Base-by-base conservation (phyloP, 1,140 invertebrate genomes). In the Solen grandis region DNA sequence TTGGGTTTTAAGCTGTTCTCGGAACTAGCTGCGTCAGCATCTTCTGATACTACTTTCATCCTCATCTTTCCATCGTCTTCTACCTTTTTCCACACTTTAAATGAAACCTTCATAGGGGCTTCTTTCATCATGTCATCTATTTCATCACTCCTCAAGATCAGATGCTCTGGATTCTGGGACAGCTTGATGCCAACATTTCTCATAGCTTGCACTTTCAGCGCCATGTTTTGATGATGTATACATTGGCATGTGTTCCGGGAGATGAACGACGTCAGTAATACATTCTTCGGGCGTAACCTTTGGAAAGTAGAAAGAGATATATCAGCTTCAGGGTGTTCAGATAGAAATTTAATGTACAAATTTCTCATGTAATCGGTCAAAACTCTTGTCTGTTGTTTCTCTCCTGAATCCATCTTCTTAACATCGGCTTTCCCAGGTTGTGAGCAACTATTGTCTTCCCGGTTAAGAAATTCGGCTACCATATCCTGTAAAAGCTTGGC, bases 211-310 rank as follows among this genome's bases (percentile, higher is more conserved):
- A 80, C 55, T 50, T 41, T 62, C 5, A 69, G 35, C n/a, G 77
- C 38, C 77, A 80, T 80, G 66, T 80, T 72, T 36, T 80, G 77
- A 33, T 80, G 73, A 27, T 60, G 60, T n/a, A 75, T 60, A 62
- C 77, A 80, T 16, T 59, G 66, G 55, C 77, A 80, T 3, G 57
- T 46, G 46, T 70, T 70, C 22, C 77, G 46, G 1, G 65, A 70
- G 27, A 80, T 80, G 46, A 80, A 82, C 1, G 72, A 70, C 22
- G 77, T 36, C 13, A 72, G 57, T 22, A 72, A 29, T 8, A 70
- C 63, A 25, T 72, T 59, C n/a, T 38, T 69, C 4, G 63, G 75
- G 4, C 75, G 29, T 5, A 78, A 31, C 5, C 75, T 19, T 31
- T n/a, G 29, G 35, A 78, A 78, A 10, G 63, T 27, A 29, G 75